These are phyloP conservation scores for Anthrax anthrax DNA, from an alignment of 2,888 invertebrate species.

Conservation along the genomic window DNA sequence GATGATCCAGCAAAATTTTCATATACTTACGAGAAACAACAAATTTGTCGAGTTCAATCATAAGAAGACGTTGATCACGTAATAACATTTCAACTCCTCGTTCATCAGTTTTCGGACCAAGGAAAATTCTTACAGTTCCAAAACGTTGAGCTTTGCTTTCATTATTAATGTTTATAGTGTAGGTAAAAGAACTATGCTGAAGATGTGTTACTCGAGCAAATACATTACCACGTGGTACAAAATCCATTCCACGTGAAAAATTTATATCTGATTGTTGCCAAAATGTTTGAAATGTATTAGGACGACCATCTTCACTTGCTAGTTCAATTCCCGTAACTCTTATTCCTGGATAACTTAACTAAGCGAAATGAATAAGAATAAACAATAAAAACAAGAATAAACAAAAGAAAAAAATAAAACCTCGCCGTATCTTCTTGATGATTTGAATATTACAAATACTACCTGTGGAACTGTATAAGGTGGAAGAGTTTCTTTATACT, in stretches of 20 bases:
- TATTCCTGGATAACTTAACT: too few species aligned
- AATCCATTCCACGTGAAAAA: slow-evolving; percentile 60
- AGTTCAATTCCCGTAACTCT: too few species aligned
- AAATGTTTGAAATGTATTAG: slow-evolving; percentile 46
- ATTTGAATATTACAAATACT: too few species aligned
- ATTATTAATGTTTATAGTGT: slow-evolving; percentile 45
- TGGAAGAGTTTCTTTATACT: slow-evolving; percentile 54
- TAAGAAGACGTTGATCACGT: slow-evolving; percentile 40
- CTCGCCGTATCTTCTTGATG: too few species aligned
- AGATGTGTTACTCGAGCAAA: slow-evolving; percentile 54
- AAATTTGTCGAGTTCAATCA: slow-evolving; percentile 51
- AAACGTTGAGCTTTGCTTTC: slow-evolving; percentile 28
- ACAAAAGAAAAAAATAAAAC: too few species aligned
- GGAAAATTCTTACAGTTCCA: slow-evolving; percentile 48
- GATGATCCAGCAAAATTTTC: too few species aligned
- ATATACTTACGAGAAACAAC: slow-evolving; percentile 33
- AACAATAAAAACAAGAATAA: too few species aligned
- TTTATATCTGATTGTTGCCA: slow-evolving; percentile 66
- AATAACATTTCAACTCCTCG: slow-evolving; percentile 41
- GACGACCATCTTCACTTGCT: too few species aligned
- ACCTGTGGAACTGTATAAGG: slow-evolving; percentile 43
- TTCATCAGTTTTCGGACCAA: slow-evolving; percentile 47
- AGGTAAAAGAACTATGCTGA: slow-evolving; percentile 52
- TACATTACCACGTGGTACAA: slow-evolving; percentile 53
- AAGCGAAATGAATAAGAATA: too few species aligned